Evolutionary conservation across 1,140 invertebrate species (phyloP), one percentile per base, ranked within the genome.

Genomic region (Drosophila mayri): DNA sequence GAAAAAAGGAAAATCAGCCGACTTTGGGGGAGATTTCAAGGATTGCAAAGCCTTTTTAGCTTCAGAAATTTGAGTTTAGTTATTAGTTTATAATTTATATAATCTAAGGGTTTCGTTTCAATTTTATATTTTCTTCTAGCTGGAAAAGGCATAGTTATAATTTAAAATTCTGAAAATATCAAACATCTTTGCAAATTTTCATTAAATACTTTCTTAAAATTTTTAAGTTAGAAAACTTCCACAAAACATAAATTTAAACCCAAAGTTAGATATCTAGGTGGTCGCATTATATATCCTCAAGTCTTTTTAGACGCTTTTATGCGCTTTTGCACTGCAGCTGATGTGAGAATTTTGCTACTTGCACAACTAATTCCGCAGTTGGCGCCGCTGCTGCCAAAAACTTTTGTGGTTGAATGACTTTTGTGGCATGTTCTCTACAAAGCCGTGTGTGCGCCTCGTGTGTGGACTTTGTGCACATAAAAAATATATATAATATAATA

Each of bases 321-420:
- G 38, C 11, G 18, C 43, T 49, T 43, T 14, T 44, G 14, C 44
- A 63, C 44, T 70, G 74, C 75, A 78, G 52, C 75, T 63, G 63
- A 77, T 77, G 74, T 61, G 49, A 55, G 40, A 66, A 59, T 57
- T 78, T 73, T 82, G 43, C 18, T 63, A 49, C 50, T 65, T 71
- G 70, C 73, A 68, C 41, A 74, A 83, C 76, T 76, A 83, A 83
- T 76, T 79, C 70, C 65, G 71, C 61, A 66, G 71, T 66, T 62
- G 58, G 38, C 38, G 67, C 57, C 41, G 55, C 57, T 50, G 70
- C 38, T 71, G 70, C 70, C 66, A 72, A 80, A 79, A 84, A 84
- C 76, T 83, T 84, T 84, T 79, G 62, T 46, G 81, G 81, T 79
- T 84, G 76, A 84, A 84, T 79, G 72, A 84, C 58, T 84, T 84